These are phyloP conservation scores for Heterotilapia buettikoferi DNA, from an alignment of 2,113 vertebrate genomes.

Conservation along the genomic window DNA sequence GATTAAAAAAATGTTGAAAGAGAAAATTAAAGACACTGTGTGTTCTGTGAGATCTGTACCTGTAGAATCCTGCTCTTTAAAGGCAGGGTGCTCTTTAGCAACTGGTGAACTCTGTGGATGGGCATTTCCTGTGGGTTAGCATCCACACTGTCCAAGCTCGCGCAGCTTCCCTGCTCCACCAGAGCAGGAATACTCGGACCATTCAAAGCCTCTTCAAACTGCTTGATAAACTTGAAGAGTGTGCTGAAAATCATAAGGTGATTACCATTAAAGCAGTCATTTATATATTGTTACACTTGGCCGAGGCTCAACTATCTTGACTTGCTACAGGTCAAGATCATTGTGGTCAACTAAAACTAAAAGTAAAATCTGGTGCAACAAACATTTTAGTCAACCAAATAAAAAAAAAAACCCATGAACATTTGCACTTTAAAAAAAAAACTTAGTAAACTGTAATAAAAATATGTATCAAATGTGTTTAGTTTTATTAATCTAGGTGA, in stretches of 20 bases:
- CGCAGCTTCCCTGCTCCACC: constrained; percentile 76
- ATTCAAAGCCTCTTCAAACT: constrained; percentile 81
- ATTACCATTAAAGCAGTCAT: not conserved
- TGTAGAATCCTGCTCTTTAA: constrained; percentile 60
- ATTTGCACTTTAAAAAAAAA: accelerated
- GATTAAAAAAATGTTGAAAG: not conserved
- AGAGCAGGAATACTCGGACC: constrained; percentile 78
- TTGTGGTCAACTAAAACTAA: not conserved
- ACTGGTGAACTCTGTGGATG: constrained; percentile 73
- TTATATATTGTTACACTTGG: accelerated
- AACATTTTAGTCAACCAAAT: not conserved
- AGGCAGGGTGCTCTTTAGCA: constrained; percentile 70
- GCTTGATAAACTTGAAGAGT: constrained; percentile 95
- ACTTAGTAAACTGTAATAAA: not conserved
- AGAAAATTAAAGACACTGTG: not conserved
- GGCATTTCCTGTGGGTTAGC: constrained; percentile 67
- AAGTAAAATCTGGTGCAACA: not conserved
- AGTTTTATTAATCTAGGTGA: not conserved
- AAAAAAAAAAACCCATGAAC: not conserved
- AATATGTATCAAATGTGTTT: not conserved
- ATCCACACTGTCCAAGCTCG: constrained; percentile 69
- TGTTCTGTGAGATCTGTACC: constrained; percentile 20
- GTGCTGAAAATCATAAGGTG: constrained; percentile 68
- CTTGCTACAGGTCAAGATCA: not conserved
- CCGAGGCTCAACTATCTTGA: not conserved